These are phyloP conservation scores for Lichenostomus cassidix DNA, from an alignment of 2,113 vertebrate species.

Conservation along the genomic window DNA sequence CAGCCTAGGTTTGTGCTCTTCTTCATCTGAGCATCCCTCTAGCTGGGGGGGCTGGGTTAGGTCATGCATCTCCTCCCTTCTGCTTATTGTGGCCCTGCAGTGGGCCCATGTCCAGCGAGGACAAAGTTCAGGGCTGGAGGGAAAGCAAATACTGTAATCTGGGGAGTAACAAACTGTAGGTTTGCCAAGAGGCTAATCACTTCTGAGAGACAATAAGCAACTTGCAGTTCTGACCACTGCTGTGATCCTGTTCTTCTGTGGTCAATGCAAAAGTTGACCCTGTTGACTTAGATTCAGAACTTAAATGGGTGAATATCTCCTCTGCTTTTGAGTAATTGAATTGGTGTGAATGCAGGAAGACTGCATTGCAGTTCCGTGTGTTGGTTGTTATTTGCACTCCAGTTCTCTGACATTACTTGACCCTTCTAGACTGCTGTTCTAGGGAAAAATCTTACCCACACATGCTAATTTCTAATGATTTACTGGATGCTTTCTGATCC, in stretches of 20 bases:
- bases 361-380: neutral
- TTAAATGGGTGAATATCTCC: neutral
- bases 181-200: neutral
- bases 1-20: neutral
- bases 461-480: neutral
- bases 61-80: neutral
- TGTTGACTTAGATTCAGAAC: neutral
- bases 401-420: neutral
- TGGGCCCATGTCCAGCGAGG: neutral
- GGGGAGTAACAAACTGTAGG: neutral
- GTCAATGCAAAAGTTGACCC: neutral
- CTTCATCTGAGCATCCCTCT: neutral
- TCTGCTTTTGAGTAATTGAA: neutral
- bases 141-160: neutral
- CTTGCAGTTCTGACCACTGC: neutral
- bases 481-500: neutral
- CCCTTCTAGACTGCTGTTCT: neutral
- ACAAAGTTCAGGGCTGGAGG: neutral
- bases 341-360: neutral
- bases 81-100: neutral
- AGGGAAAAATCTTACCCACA: neutral
- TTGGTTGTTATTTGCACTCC: neutral
- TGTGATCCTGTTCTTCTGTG: neutral
- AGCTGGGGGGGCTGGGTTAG: rapidly evolving
- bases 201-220: neutral